Conservation (phyloP, 1,140 invertebrate species). For the Tetramorium alpestre region DNA sequence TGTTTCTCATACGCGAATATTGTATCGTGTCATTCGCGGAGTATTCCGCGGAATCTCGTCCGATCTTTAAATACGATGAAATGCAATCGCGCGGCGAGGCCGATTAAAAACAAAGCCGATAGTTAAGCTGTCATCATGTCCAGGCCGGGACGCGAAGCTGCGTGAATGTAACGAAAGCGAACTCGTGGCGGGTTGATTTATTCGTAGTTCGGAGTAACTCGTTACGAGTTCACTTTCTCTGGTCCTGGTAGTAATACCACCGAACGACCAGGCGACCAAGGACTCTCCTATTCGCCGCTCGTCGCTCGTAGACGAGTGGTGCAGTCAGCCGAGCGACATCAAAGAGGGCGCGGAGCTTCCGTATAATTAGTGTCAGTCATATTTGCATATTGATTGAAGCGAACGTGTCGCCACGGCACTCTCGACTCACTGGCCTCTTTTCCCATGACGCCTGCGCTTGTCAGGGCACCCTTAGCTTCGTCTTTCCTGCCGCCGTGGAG, state of each 20-base stretch:
- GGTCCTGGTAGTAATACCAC: slow-evolving; percentile 61
- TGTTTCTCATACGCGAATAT: neutral
- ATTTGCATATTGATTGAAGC: slow-evolving; percentile 86
- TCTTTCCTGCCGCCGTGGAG: slow-evolving; percentile 34
- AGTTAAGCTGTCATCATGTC: slow-evolving; percentile 50
- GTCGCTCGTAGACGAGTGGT: slow-evolving; percentile 52
- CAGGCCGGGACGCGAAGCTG: slow-evolving; percentile 14
- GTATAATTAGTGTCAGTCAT: slow-evolving; percentile 85
- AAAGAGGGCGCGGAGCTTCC: slow-evolving; percentile 83
- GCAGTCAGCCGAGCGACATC: slow-evolving; percentile 79
- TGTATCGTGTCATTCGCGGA: too few species aligned
- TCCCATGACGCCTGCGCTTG: slow-evolving; percentile 63
- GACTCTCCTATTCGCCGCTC: slow-evolving; percentile 64
- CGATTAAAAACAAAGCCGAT: slow-evolving; percentile 54
- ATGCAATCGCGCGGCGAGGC: neutral
- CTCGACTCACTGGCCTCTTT: slow-evolving; percentile 80
- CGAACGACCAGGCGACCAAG: slow-evolving; percentile 68
- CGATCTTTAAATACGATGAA: slow-evolving; percentile 34
- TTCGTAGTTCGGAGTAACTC: slow-evolving; percentile 71
- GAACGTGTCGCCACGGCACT: slow-evolving; percentile 77
- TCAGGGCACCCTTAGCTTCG: slow-evolving; percentile 58
- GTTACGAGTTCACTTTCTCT: slow-evolving; percentile 74
- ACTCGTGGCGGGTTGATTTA: slow-evolving; percentile 73
- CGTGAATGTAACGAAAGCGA: slow-evolving; percentile 74
- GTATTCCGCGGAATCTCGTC: neutral